Evolutionary conservation across 64 coral and sea anemone genomes (phyloP), one percentile per base, ranked within the genome.

Genomic region (Montipora cactus): DNA sequence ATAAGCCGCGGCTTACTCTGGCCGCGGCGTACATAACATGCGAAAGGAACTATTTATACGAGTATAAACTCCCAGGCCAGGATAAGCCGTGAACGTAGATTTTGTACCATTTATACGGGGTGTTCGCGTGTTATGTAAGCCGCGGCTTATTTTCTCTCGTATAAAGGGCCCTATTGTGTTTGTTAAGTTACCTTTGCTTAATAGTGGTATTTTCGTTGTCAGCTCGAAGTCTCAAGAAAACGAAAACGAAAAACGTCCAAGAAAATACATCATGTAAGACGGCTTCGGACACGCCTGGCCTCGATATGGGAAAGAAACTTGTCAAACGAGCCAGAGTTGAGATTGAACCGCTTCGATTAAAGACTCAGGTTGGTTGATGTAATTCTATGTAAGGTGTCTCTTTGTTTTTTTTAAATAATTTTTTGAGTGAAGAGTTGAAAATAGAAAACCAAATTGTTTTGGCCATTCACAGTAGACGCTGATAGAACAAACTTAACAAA

Each of bases 291-390:
- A n/a, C 82, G 11, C 7, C 44, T 13, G 76, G 11, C 9, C 44
- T 12, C 8, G 66, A 70, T 6, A 86, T 86, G 82, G 46, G 64
- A 16, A 86, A 47, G n/a, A 86, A 47, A 44, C 59, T 49, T 10
- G 82, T 51, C 19, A 86, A 86, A 67, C 66, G 82, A 22, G 45
- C 66, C 18, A 86, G 12, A 71, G 47, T 71, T 49, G 82, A 72
- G 82, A 71, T 86, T 70, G 82, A 86, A 49, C 82, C 82, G 22
- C 64, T 86, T 7, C 62, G 8, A 46, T 59, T 86, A 7, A 86
- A 86, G 7, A 71, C 18, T 49, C 82, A 86, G 82, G 82, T 86
- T n/a, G 66, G 82, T 86, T 49, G 10, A 67, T 67, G 53, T 59
- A 3, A 25, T 44, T 7, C 25, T 37, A 28, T 2, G 28, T 46